Base-by-base conservation (phyloP, 2,888 invertebrate genomes). In the Fragum fragum region DNA sequence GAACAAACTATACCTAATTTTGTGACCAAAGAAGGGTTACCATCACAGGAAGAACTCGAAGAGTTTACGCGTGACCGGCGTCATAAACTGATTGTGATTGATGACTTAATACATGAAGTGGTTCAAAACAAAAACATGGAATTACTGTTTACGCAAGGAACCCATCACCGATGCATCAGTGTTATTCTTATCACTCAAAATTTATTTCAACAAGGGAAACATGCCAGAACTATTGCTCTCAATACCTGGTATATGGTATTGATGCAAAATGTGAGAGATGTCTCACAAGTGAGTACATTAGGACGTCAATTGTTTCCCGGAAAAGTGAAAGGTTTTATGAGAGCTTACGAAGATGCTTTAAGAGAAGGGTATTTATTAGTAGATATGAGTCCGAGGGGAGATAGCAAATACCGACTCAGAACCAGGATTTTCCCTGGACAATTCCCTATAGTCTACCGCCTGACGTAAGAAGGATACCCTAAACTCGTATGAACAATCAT, bases 81-180 rank as follows among this genome's bases (percentile, higher is more conserved):
- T 16, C 73, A 72, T 23, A 61, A 57, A 36, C 55, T 80, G 14
- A 80, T 80, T 28, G 55, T 80, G 26, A 32, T 80, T 14, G 79
- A 80, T 23, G 79, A 80, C 28, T 39, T 80, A 2, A 76, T 76
- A n/a, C 79, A 80, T 21, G 36, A 72, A 18, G 79, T 80, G 1
- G 29, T 73, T 16, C 23, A 66, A 21, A 52, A 42, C 52, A 59
- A 55, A 23, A 68, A 78, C n/a, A 78, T 73, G 68, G 73, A 78
- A 23, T 47, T 76, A 18, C n/a, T 76, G n/a, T 76, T 76, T 26
- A 76, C 76, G 2, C 81, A 71, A 26, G 76, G 81, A 9, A 66
- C 63, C 0, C 81, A 81, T 32, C 77, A 81, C 21, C 68, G 32
- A 74, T 21, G 71, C 11, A 53, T 79, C 9, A 29, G 28, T n/a